These are phyloP conservation scores for Drosophila novamexicana DNA, from an alignment of 1,140 invertebrate species.

Conservation along the genomic window DNA sequence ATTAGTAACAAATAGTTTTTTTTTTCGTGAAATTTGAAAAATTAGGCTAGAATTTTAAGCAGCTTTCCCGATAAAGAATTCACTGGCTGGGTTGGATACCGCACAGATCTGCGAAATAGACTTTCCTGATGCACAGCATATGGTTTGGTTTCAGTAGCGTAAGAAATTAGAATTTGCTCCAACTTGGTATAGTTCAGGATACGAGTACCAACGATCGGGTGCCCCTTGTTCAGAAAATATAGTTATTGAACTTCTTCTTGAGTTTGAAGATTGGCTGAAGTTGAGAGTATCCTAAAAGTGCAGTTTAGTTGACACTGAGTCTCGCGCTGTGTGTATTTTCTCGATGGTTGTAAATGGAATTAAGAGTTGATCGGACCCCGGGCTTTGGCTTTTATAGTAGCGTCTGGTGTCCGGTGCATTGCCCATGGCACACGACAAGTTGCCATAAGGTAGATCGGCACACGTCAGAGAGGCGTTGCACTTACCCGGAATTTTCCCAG, in stretches of 20 bases:
- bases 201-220: too few species aligned
- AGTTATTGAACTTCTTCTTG: neutral
- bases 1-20: neutral
- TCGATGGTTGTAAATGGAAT: conserved; percentile 22
- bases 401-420: conserved; percentile 12
- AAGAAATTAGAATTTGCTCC: conserved; percentile 7
- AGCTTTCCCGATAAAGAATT: conserved; percentile 61
- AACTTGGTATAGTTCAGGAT: conserved; percentile 15
- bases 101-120: neutral
- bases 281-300: neutral
- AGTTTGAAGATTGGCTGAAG: neutral
- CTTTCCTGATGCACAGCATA: conserved; percentile 1
- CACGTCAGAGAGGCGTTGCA: conserved; percentile 31
- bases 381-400: conserved; percentile 58
- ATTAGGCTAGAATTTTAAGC: conserved; percentile 62
- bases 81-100: conserved; percentile 47
- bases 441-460: conserved; percentile 35
- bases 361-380: conserved; percentile 21
- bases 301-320: neutral
- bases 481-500: conserved; percentile 59
- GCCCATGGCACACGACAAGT: conserved; percentile 48
- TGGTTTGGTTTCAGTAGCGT: neutral
- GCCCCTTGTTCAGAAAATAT: too few species aligned
- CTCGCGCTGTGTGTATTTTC: neutral
- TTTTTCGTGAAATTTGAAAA: neutral